Evolutionary conservation across 2,888 invertebrate genomes (phyloP).

Genomic region (Leucozona laternaria): DNA sequence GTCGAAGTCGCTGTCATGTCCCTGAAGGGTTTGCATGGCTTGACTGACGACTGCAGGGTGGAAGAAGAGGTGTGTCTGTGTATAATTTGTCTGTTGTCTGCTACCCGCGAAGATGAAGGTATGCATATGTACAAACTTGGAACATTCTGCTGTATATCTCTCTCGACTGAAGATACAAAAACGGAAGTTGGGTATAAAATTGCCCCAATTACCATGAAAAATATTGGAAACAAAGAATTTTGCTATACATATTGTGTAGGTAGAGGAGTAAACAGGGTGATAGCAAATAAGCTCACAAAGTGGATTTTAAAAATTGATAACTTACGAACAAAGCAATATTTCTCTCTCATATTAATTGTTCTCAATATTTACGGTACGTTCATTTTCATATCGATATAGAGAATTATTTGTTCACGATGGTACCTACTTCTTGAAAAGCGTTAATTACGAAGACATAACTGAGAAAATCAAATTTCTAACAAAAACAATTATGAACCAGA

Average conservation of each 20-base stretch:
- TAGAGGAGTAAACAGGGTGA: background rate
- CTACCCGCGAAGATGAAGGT: conserved; percentile 19
- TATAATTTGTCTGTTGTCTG: conserved; percentile 55
- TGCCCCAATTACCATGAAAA: conserved; percentile 69
- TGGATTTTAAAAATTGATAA: background rate
- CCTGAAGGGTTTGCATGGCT: conserved; percentile 10
- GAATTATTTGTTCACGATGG: no score
- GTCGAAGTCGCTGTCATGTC: conserved; percentile 18
- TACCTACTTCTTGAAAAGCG: no score
- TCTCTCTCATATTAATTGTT: no score
- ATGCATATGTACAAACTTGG: background rate
- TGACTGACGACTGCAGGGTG: conserved; percentile 1
- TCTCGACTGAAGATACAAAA: background rate
- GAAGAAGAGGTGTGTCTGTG: conserved; percentile 7
- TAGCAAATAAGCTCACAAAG: background rate
- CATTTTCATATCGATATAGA: no score
- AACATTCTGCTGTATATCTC: background rate
- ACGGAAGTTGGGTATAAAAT: conserved; percentile 47
- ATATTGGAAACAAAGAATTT: conserved; percentile 52
- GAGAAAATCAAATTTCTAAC: no score
- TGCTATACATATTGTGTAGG: background rate
- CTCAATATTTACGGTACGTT: no score
- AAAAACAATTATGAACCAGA: no score
- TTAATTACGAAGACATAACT: no score
- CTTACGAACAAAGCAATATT: background rate